Evolutionary conservation across 2,888 invertebrate genomes (phyloP).

Genomic region (Sphecodes monilicornis): DNA sequence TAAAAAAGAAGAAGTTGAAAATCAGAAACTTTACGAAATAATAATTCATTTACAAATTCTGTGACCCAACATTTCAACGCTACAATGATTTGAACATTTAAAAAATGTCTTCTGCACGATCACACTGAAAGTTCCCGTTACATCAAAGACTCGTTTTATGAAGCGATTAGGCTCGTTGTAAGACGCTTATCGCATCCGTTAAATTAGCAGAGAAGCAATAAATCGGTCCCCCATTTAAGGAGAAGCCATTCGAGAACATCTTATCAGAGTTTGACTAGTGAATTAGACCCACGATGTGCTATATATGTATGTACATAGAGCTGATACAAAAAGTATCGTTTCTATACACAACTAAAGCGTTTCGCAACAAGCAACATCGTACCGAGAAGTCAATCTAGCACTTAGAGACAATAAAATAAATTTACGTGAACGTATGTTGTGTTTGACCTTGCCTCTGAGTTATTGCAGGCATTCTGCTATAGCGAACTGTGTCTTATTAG

Average conservation of each 20-base stretch:
- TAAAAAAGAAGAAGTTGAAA: background rate
- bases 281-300: background rate
- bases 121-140: background rate
- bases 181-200: background rate
- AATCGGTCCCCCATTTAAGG: background rate
- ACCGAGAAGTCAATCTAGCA: conserved; percentile 1
- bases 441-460: conserved; percentile 15
- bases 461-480: background rate
- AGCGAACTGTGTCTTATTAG: background rate
- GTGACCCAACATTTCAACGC: background rate
- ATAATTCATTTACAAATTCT: background rate
- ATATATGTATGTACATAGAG: background rate
- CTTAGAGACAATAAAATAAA: conserved; percentile 15
- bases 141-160: background rate
- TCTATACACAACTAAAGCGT: background rate
- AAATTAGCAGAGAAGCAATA: background rate
- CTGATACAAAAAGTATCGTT: background rate
- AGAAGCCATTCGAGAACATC: background rate
- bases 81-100: background rate
- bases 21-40: background rate
- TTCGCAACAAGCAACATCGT: background rate
- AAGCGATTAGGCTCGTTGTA: background rate
- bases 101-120: background rate
- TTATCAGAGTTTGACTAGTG: background rate
- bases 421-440: background rate